These are phyloP conservation scores for Thymelicus lineola DNA, from an alignment of 2,888 invertebrate species.

Conservation along the genomic window DNA sequence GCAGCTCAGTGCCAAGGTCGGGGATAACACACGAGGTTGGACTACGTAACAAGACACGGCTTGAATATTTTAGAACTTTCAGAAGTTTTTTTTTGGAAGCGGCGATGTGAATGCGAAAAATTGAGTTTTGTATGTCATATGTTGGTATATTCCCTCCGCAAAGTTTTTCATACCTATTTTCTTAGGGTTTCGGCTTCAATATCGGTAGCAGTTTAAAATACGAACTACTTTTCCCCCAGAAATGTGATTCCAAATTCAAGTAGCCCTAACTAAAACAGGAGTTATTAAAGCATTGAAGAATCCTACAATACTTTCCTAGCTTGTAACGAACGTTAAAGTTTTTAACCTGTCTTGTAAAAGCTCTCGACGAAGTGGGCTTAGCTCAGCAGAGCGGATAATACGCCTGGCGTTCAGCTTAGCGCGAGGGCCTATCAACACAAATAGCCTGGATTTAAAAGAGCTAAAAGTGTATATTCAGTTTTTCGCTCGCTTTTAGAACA, in stretches of 20 bases:
- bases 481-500: not conserved
- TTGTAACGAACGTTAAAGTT: not conserved
- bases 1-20: conserved; percentile 39
- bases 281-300: not conserved
- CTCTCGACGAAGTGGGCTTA: conserved; percentile 17
- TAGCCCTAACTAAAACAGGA: too few relatives aligned
- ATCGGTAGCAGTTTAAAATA: too few relatives aligned
- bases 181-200: too few relatives aligned
- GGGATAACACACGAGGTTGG: conserved; percentile 18
- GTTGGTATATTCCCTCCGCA: too few relatives aligned
- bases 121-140: not conserved
- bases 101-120: not conserved
- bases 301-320: not conserved
- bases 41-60: conserved; percentile 4
- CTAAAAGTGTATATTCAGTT: conserved; percentile 12
- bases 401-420: conserved; percentile 18
- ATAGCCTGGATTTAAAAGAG: conserved; percentile 7
- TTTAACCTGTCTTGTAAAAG: conserved; percentile 1
- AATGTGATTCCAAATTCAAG: too few relatives aligned
- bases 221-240: too few relatives aligned
- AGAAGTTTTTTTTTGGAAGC: not conserved
- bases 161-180: too few relatives aligned
- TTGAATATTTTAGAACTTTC: conserved; percentile 12
- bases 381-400: conserved; percentile 11
- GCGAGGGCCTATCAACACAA: conserved; percentile 14